A percentile compares a stretch with the other conserved stretches of the same genome.
These are phyloP conservation scores for Holothuria glaberrima DNA, from an alignment of 35 echinoderm and acorn worm genomes.

Conservation along the genomic window DNA sequence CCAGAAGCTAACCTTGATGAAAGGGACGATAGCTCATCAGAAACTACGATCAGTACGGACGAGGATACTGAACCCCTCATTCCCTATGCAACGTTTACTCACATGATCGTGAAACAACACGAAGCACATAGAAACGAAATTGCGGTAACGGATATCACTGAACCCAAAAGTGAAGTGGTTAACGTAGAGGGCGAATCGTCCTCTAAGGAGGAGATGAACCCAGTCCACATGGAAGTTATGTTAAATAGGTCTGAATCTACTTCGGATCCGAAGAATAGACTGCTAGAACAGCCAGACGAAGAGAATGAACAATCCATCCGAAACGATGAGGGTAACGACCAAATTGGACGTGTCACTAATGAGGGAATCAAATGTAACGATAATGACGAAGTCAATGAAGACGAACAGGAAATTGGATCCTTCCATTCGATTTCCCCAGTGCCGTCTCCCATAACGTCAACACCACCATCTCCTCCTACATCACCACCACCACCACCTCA, in stretches of 20 bases:
- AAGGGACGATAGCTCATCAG: background rate
- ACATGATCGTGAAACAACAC: background rate
- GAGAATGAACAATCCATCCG: background rate
- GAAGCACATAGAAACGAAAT: background rate
- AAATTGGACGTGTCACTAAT: background rate
- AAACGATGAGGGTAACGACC: background rate
- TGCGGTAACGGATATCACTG: background rate
- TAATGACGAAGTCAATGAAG: background rate
- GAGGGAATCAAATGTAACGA: background rate
- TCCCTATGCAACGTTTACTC: conserved; percentile 11
- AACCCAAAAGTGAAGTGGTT: background rate
- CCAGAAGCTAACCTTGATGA: background rate
- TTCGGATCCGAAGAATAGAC: background rate
- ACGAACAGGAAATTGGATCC: background rate
- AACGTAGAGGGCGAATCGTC: background rate
- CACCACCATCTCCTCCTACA: background rate
- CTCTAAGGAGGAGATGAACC: too few species aligned
- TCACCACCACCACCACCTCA: background rate
- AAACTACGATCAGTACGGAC: background rate
- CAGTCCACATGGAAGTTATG: too few species aligned
- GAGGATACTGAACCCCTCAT: background rate
- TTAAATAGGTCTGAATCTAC: background rate
- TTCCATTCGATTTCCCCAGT: background rate
- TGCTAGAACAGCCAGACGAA: background rate
- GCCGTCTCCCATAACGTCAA: background rate